Percentiles rank a stretch among this genome's conserved stretches.
phyloP scores from a whole-genome alignment of 2,888 invertebrate genomes.

The Papilio protenor region DNA sequence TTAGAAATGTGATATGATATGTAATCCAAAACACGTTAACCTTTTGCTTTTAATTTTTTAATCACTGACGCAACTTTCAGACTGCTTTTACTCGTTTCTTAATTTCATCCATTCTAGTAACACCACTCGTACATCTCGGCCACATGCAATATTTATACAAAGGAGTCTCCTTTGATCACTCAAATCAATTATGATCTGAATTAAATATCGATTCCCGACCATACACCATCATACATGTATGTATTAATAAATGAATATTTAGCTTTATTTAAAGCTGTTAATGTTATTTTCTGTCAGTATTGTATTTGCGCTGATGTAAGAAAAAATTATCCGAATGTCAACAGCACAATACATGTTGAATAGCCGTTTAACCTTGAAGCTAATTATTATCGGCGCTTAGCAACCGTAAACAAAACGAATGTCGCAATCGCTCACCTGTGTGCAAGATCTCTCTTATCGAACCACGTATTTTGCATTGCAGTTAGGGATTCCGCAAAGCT shows the following conservation, averaged over 20 bases:
- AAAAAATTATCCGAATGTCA: background rate
- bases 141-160: too few relatives aligned
- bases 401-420: slow-evolving; percentile 24
- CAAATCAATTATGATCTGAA: too few relatives aligned
- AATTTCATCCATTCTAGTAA: too few relatives aligned
- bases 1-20: too few relatives aligned
- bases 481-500: slow-evolving; percentile 82
- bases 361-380: slow-evolving; percentile 16
- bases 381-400: slow-evolving; percentile 30
- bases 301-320: background rate
- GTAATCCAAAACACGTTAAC: background rate
- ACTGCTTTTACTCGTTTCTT: too few relatives aligned
- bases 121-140: too few relatives aligned
- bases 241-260: too few relatives aligned
- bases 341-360: background rate
- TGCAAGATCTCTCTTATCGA: slow-evolving; percentile 83
- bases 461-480: slow-evolving; percentile 78
- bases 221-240: too few relatives aligned
- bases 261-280: background rate
- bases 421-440: slow-evolving; percentile 80
- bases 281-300: background rate
- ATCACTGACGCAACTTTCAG: background rate
- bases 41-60: background rate
- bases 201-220: too few relatives aligned
- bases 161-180: too few relatives aligned